Evolutionary conservation across 2,888 invertebrate genomes (phyloP), one percentile per base, ranked within the genome.

Genomic region (Latheticus oryzae): DNA sequence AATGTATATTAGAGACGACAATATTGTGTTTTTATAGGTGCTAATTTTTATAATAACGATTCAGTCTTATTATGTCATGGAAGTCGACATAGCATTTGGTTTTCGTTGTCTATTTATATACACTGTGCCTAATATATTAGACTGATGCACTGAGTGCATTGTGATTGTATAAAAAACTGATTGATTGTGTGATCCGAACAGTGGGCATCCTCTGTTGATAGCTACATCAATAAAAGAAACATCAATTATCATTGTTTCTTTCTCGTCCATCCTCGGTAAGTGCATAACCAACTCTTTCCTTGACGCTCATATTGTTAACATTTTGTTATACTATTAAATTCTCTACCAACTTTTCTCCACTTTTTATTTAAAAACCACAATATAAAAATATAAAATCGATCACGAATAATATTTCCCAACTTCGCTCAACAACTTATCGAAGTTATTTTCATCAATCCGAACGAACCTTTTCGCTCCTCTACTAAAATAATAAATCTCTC

Each of bases 401-500:
- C 80, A 91, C 5, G 91, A 91, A 79, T 93, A 94, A 79, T 88
- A 93, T 75, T 85, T 85, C 56, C 85, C 81, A 21, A 94, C 86
- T 84, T 95, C 95, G 28, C 85, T 82, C 53, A 91, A 79, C 60
- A 96, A 81, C 57, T 82, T 83, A 35, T 88, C 87, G 63, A 93
- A 89, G 16, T 87, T 90, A 1, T 85, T 79, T 78, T 97, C 96
- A 73, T 93, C 92, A 53, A 97, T 89, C 64, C 90, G 86, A 8
- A 96, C 82, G 77, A 96, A 97, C 55, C 84, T 81, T 78, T 96
- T 95, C 30, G 89, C 87, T 16, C 89, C 87, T 68, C 95, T 84
- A 74, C 95, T 95, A 75, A 97, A 97, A 78, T 93, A 94, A 77
- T 93, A 95, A 71, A 97, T 92, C 77, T 97, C 95, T 0, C 96